These are phyloP conservation scores for Glyphotaelius pellucidus DNA, from an alignment of 2,888 invertebrate genomes.

Conservation along the genomic window DNA sequence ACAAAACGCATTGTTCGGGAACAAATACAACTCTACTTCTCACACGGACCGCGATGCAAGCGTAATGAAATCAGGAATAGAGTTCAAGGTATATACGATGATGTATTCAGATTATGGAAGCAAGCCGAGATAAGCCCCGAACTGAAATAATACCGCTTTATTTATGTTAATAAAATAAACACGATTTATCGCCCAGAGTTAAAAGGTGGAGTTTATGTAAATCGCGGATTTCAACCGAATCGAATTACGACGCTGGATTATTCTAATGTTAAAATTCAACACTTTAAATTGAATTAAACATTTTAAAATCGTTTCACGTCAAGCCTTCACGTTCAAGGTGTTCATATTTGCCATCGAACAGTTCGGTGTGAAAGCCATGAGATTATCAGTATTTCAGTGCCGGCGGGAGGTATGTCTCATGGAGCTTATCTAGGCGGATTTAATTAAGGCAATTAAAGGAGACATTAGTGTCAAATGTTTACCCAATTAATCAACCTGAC, in stretches of 20 bases:
- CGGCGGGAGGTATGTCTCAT: background rate
- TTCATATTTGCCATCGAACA: background rate
- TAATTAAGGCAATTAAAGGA: conserved; percentile 44
- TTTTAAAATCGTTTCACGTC: background rate
- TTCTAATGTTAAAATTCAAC: conserved; percentile 2
- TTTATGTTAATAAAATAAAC: conserved; percentile 2
- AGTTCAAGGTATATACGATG: background rate
- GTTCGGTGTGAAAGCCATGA: background rate
- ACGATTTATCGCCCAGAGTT: background rate
- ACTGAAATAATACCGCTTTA: background rate
- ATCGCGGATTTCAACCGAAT: background rate
- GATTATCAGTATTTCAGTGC: background rate
- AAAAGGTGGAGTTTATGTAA: background rate
- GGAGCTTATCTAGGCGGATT: conserved; percentile 18
- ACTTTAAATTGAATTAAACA: background rate
- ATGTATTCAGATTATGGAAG: background rate
- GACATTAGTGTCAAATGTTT: conserved; percentile 44
- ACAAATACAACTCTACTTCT: background rate
- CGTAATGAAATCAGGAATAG: background rate
- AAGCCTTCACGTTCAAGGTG: background rate
- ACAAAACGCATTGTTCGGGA: conserved; percentile 17
- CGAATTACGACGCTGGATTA: background rate
- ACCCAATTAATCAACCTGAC: conserved; percentile 42
- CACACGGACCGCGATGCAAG: background rate
- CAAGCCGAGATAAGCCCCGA: background rate